A percentile compares a stretch with the other conserved stretches of the same genome.
Evolutionary conservation across 2,888 invertebrate genomes (phyloP).

Genomic region (Glomeris marginata): DNA sequence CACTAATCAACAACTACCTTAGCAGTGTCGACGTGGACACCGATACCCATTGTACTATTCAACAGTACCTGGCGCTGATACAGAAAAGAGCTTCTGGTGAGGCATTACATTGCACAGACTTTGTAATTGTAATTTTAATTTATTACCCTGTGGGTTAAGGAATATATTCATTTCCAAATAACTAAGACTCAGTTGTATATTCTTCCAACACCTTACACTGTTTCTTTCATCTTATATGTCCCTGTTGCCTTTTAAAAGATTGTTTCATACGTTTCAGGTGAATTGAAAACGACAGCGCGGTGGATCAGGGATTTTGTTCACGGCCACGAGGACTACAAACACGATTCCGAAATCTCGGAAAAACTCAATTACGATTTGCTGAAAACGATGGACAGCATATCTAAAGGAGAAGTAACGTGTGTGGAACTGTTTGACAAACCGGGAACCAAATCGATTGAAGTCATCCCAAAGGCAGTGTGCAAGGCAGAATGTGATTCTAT

Average conservation of each 20-base stretch:
- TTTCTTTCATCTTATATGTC: not conserved
- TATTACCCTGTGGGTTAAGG: constrained; percentile 31
- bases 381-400: constrained; percentile 55
- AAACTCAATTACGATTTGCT: constrained; percentile 81
- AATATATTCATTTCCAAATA: not conserved
- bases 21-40: constrained; percentile 94
- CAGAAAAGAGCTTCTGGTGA: constrained; percentile 37
- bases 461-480: constrained; percentile 15
- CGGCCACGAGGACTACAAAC: constrained; percentile 72
- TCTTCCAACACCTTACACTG: not conserved
- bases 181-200: not conserved
- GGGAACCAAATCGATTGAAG: constrained; percentile 16
- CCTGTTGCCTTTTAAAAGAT: not conserved
- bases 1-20: constrained; percentile 84
- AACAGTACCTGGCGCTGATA: constrained; percentile 88
- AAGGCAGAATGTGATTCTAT: constrained; percentile 20
- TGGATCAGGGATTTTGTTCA: constrained; percentile 87
- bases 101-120: not conserved
- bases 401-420: constrained; percentile 51
- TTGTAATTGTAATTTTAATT: constrained; percentile 1
- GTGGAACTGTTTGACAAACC: constrained; percentile 48
- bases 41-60: constrained; percentile 93
- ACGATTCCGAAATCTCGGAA: constrained; percentile 79
- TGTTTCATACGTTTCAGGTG: constrained; percentile 41
- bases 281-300: constrained; percentile 79